phyloP scores from a whole-genome alignment of 2,113 vertebrate genomes.

The Caranx ignobilis region DNA sequence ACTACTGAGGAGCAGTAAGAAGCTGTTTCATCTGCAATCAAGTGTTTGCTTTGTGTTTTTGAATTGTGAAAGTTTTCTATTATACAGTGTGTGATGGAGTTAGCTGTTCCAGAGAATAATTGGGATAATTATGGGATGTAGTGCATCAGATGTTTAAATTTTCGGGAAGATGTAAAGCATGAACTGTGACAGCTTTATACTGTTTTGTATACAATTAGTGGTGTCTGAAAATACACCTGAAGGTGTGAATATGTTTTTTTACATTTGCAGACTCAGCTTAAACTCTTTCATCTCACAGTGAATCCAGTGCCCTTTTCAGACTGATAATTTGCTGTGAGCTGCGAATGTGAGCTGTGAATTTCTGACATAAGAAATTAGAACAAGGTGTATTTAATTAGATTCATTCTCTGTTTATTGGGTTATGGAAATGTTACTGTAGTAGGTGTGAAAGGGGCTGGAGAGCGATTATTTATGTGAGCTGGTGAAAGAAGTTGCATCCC shows the following conservation, averaged over 20 bases:
- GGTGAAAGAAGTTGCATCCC: not conserved
- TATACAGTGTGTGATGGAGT: not conserved
- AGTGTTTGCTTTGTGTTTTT: constrained; percentile 21
- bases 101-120: not conserved
- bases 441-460: not conserved
- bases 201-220: not conserved
- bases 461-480: not conserved
- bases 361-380: not conserved
- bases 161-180: not conserved
- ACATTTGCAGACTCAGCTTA: not conserved
- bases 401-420: not conserved
- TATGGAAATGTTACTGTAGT: not conserved
- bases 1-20: constrained; percentile 18
- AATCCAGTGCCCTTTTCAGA: not conserved
- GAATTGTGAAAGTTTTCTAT: not conserved
- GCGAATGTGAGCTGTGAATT: not conserved
- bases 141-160: not conserved
- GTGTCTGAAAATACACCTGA: not conserved
- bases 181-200: not conserved
- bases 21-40: constrained; percentile 17
- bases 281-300: not conserved
- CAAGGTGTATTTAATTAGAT: not conserved
- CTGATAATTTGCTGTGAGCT: not conserved
- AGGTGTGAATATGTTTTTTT: not conserved
- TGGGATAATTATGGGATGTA: not conserved